Evolutionary conservation across 2,888 invertebrate genomes (phyloP), one percentile per base, ranked within the genome.

Genomic region (Scrobipalpa atriplicella): DNA sequence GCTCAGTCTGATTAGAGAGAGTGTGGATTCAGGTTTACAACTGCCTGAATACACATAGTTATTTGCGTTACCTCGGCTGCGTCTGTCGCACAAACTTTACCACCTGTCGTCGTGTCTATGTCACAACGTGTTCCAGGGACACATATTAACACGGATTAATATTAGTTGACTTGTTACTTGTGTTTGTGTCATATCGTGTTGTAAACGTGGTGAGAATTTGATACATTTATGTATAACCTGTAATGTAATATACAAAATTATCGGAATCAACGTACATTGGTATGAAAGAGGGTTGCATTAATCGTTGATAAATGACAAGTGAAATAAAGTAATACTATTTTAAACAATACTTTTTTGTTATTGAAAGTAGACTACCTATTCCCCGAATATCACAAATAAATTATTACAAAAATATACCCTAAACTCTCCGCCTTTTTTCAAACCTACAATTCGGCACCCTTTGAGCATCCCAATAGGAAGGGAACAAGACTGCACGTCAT

Each of bases 401-500:
- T n/a, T n/a, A n/a, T n/a, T n/a, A n/a, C n/a, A 41, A 47, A 47
- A 47, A 47, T 3, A 47, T 5, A 5, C 6, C n/a, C 47, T n/a
- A 6, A 6, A 47, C 5, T n/a, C 0, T 47, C 47, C 47, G 1
- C n/a, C n/a, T 47, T n/a, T 5, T n/a, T 47, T 47, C 47, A 1
- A 47, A 47, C n/a, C 47, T 5, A 13, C 47, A 47, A 47, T n/a
- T 13, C 47, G 47, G 21, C n/a, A 54, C 61, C 61, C 21, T 62
- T 62, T 62, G 21, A 19, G 39, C 16, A 61, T 18, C 10, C 41
- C 39, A 38, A 83, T 79, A 80, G 79, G 80, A 82, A 84, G 74
- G 85, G 85, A 75, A 75, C 77, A 79, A 83, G 11, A 21, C 54
- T 81, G 80, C 84, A 85, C 80, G 79, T 86, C 86, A 85, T 83